Conservation (phyloP, 2,113 vertebrate species). For the Dromiciops gliroides region DNA sequence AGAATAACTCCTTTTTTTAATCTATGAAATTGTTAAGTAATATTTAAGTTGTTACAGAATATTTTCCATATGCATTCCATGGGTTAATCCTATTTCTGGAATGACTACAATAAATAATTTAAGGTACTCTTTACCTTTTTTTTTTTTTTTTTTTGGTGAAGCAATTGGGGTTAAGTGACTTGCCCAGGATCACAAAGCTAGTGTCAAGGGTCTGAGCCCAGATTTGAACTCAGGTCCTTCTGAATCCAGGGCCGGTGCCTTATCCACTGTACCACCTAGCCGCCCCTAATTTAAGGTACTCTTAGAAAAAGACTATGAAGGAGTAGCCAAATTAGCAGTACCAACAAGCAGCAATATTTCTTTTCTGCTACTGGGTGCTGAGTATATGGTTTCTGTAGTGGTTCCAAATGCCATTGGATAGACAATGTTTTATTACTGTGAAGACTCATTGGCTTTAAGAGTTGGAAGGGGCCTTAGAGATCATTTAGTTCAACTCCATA, state of each 20-base stretch:
- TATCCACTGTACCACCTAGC: no score
- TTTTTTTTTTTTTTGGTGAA: no score
- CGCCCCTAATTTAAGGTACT: conserved; percentile 28
- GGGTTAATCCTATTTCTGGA: conserved; percentile 2
- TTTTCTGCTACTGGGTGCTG: neutral
- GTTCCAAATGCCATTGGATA: neutral
- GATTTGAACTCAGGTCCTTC: no score
- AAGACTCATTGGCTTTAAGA: neutral
- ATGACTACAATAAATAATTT: conserved; percentile 19
- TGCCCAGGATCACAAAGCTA: no score
- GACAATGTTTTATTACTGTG: neutral
- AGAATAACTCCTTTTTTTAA: neutral
- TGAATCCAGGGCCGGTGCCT: no score
- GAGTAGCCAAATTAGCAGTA: neutral
- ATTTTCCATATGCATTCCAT: conserved; percentile 18
- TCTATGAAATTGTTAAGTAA: neutral
- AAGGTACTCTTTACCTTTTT: conserved; percentile 12
- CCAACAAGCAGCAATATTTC: neutral
- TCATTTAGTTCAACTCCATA: neutral
- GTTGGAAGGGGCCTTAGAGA: neutral
- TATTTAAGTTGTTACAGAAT: conserved; percentile 1
- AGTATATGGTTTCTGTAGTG: conserved; percentile 5
- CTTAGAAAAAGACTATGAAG: neutral
- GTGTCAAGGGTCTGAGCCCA: no score
- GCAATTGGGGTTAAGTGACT: no score